These are phyloP conservation scores for Drosophila arizonae DNA, from an alignment of 1,140 invertebrate genomes.

Conservation along the genomic window DNA sequence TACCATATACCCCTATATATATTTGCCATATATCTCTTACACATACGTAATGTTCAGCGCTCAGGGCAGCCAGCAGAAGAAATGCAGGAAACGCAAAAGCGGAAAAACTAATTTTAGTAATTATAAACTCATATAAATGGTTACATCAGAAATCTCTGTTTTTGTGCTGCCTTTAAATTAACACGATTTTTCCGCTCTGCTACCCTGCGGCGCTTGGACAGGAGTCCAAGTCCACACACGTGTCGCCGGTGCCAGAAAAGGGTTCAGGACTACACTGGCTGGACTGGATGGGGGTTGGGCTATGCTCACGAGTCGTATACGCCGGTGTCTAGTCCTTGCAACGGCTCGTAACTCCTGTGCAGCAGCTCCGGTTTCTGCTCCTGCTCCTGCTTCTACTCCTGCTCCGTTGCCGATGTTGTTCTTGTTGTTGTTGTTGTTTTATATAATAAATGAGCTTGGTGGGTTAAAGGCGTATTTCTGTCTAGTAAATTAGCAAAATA, in stretches of 20 bases:
- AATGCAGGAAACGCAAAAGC: slow-evolving; percentile 18
- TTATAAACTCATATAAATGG: slow-evolving; percentile 82
- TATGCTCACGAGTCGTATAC: slow-evolving; percentile 1
- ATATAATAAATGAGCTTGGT: slow-evolving; percentile 82
- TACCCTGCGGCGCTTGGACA: slow-evolving; percentile 42
- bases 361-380: slow-evolving; percentile 31
- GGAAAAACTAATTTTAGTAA: slow-evolving; percentile 79
- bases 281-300: neutral
- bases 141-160: slow-evolving; percentile 63
- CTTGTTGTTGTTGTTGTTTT: slow-evolving; percentile 55
- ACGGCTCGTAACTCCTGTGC: slow-evolving; percentile 40
- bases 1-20: neutral
- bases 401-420: slow-evolving; percentile 7
- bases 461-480: slow-evolving; percentile 83
- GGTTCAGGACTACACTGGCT: slow-evolving; percentile 35
- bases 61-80: neutral
- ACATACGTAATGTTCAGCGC: neutral
- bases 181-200: slow-evolving; percentile 74
- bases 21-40: neutral
- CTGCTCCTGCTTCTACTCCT: slow-evolving; percentile 28
- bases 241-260: slow-evolving; percentile 30
- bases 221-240: slow-evolving; percentile 25
- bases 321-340: slow-evolving; percentile 35
- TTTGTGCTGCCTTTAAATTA: slow-evolving; percentile 64
- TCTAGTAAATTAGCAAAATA: slow-evolving; percentile 83